Conservation (phyloP, 2,888 invertebrate genomes). For the Pyrrhosoma nymphula region DNA sequence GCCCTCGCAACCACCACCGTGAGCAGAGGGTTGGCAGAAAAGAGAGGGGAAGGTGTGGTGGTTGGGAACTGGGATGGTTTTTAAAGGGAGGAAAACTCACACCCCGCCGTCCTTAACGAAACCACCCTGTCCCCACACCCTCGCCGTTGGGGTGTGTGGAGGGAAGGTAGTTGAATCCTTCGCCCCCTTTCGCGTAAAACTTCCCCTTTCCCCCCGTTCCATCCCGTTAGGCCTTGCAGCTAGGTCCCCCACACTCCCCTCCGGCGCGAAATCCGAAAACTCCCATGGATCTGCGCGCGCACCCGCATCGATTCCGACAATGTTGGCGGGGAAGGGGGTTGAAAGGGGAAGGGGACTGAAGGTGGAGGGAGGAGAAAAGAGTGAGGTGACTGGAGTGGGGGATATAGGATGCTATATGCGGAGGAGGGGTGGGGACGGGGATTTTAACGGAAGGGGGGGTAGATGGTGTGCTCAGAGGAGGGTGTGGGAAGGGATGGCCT, state of each 20-base stretch:
- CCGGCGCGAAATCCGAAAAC: conserved; percentile 45
- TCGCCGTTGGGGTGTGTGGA: neutral
- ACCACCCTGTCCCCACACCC: conserved; percentile 50
- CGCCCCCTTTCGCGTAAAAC: conserved; percentile 1
- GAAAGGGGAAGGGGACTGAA: neutral
- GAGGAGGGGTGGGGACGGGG: conserved; percentile 20
- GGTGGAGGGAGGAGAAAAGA: neutral
- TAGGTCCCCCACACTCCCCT: neutral
- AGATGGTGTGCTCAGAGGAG: neutral
- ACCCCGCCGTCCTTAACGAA: neutral
- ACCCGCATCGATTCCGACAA: neutral
- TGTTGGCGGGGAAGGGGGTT: neutral
- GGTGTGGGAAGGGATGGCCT: neutral
- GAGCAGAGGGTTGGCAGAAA: neutral
- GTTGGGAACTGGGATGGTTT: neutral
- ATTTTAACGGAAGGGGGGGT: neutral
- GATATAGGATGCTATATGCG: neutral
- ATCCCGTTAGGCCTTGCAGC: neutral
- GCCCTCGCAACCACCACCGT: conserved; percentile 24
- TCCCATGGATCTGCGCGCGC: conserved; percentile 42
- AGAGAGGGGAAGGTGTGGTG: neutral
- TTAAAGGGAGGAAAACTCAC: conserved; percentile 6
- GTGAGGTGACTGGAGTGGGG: neutral
- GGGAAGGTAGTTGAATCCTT: neutral
- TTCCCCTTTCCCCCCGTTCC: neutral